Base-by-base conservation (phyloP, 2,797 vertebrate genomes). In the Lates japonicus region DNA sequence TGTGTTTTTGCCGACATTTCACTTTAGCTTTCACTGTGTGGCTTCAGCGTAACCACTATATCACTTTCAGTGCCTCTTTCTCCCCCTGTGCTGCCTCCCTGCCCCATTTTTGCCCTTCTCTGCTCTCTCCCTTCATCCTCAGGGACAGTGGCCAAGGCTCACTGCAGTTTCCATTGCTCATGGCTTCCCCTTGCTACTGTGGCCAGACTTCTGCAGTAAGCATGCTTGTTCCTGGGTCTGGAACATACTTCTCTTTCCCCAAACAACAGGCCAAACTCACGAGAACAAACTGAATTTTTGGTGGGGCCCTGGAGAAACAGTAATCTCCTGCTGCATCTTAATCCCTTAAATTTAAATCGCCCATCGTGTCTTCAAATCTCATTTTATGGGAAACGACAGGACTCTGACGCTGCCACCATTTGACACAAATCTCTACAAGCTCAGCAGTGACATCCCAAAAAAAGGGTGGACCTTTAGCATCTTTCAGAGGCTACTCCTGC, bases 161-260 rank as follows among this genome's bases (percentile, higher is more conserved):
- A 67, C 69, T 92, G 88, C 85, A 90, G 75, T 95, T 95, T 95
- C 94, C 95, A 93, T 93, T 95, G 94, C 94, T 94, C 93, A 93
- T 88, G 90, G 89, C 91, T 93, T 94, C 89, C 91, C 87, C 42
- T 81, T 41, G 78, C 81, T 80, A 71, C 87, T 84, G 90, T n/a
- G 73, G 86, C 87, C 87, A 91, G 83, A 85, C 88, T 81, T 44
- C 83, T 78, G 82, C 87, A 87, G 79, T 66, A 58, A 82, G 63
- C 58, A 33, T 48, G 76, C 83, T 74, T 65, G 78, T 83, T 83
- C 70, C 83, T 48, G 75, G 57, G 76, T 77, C 81, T 76, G 88
- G 86, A 88, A 78, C 74, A 81, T 82, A 80, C 79, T 78, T 66
- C 42, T 71, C 78, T 86, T 51, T 76, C 20, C 74, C 76, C 14